These are phyloP conservation scores for Fundulus diaphanus DNA, from an alignment of 2,797 vertebrate species.

Conservation along the genomic window DNA sequence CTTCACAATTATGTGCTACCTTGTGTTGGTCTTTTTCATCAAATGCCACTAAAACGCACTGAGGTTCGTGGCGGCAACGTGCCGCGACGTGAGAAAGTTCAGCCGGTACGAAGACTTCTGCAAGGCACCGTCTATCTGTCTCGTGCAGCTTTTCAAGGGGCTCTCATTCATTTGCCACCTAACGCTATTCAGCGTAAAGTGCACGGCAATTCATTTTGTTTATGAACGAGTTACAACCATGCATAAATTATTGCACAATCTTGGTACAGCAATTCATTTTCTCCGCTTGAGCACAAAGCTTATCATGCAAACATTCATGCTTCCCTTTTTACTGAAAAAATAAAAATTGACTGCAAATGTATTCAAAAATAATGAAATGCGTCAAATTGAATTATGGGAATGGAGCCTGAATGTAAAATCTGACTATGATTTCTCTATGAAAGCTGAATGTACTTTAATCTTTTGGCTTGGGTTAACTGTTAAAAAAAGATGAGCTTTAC, in stretches of 20 bases:
- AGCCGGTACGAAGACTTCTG: neutral
- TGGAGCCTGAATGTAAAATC: conserved; percentile 49
- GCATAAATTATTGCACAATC: conserved; percentile 76
- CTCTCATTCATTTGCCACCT: conserved; percentile 65
- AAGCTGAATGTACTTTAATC: conserved; percentile 60
- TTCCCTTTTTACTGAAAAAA: conserved; percentile 42
- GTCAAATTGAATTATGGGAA: conserved; percentile 65
- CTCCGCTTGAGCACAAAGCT: conserved; percentile 74
- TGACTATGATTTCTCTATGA: conserved; percentile 48
- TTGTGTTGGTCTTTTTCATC: neutral
- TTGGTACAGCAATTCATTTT: conserved; percentile 57
- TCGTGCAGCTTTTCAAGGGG: conserved; percentile 60
- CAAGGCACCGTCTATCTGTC: conserved; percentile 25
- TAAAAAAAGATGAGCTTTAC: conserved; percentile 50
- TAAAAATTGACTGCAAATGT: conserved; percentile 34
- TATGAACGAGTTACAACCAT: conserved; percentile 64
- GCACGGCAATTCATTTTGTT: conserved; percentile 60
- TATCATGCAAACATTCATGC: conserved; percentile 82
- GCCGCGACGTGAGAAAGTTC: neutral
- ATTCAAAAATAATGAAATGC: conserved; percentile 52
- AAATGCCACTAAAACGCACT: neutral
- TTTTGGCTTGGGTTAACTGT: conserved; percentile 67
- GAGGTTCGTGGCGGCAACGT: neutral
- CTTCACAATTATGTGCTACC: neutral
- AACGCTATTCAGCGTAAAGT: conserved; percentile 68